Percentiles rank a stretch among this genome's conserved stretches.
Conservation (phyloP, 2,113 vertebrate genomes). For the Balaeniceps rex region DNA sequence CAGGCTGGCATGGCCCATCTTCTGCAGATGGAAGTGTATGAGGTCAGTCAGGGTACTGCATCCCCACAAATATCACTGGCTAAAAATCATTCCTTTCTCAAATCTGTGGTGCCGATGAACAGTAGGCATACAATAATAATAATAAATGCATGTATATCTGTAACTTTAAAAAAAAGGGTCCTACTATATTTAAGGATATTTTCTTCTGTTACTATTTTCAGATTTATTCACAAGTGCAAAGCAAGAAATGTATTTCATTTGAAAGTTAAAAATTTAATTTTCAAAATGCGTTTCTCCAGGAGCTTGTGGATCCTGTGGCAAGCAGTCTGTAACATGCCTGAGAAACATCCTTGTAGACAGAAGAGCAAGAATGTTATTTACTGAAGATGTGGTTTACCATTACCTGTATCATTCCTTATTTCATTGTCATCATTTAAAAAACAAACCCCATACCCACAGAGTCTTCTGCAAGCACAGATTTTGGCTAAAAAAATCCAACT, state of each 20-base stretch:
- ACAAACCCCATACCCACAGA: not conserved
- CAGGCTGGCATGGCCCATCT: not conserved
- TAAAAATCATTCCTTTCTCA: not conserved
- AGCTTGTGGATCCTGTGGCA: not conserved
- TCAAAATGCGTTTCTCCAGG: not conserved
- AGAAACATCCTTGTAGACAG: not conserved
- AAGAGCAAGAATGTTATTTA: not conserved
- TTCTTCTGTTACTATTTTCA: not conserved
- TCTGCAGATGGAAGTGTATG: not conserved
- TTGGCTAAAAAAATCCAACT: not conserved
- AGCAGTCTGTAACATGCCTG: not conserved
- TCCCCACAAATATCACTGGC: not conserved
- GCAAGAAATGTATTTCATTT: not conserved
- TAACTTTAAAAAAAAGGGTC: not conserved
- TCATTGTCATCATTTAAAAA: not conserved
- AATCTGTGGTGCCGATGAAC: not conserved
- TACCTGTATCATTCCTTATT: not conserved
- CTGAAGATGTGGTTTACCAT: not conserved
- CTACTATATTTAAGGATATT: not conserved
- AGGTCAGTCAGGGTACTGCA: not conserved
- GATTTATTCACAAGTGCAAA: not conserved
- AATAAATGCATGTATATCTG: not conserved
- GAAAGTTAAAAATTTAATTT: not conserved
- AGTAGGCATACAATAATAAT: not conserved
- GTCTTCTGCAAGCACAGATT: not conserved